A percentile compares a stretch with the other conserved stretches of the same genome.
Evolutionary conservation across 2,888 invertebrate species (phyloP).

Genomic region (Resseliella maxima): DNA sequence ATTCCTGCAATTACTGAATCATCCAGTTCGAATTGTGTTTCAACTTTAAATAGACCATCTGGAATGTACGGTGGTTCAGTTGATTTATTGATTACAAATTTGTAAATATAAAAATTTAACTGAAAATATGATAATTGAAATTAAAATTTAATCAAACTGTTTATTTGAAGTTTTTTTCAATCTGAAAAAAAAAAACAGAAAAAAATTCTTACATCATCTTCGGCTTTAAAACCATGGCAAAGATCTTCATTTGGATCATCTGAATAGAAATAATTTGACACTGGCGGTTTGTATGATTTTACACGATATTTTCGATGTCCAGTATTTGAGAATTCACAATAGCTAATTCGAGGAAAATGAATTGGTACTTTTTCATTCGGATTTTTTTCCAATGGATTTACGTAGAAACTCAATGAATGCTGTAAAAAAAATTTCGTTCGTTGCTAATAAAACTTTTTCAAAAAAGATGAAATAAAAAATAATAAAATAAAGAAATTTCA

Average conservation of each 20-base stretch:
- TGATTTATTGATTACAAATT: slow-evolving; percentile 13
- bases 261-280: neutral
- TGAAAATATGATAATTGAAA: neutral
- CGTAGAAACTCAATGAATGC: slow-evolving; percentile 12
- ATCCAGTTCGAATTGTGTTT: slow-evolving; percentile 4
- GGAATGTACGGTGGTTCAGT: neutral
- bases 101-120: neutral
- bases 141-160: neutral
- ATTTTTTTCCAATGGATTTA: neutral
- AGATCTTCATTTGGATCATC: slow-evolving; percentile 34
- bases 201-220: neutral
- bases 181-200: neutral
- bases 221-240: neutral
- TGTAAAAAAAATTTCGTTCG: neutral
- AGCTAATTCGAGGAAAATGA: neutral
- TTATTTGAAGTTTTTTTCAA: neutral
- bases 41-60: neutral
- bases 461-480: neutral
- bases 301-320: neutral
- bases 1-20: neutral
- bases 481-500: neutral
- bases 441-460: neutral
- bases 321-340: neutral
- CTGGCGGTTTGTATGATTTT: neutral
- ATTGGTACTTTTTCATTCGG: neutral